These are phyloP conservation scores for Clytia hemisphaerica DNA, from an alignment of 30 jellyfish, hydroid and myxozoan genomes.

Conservation along the genomic window DNA sequence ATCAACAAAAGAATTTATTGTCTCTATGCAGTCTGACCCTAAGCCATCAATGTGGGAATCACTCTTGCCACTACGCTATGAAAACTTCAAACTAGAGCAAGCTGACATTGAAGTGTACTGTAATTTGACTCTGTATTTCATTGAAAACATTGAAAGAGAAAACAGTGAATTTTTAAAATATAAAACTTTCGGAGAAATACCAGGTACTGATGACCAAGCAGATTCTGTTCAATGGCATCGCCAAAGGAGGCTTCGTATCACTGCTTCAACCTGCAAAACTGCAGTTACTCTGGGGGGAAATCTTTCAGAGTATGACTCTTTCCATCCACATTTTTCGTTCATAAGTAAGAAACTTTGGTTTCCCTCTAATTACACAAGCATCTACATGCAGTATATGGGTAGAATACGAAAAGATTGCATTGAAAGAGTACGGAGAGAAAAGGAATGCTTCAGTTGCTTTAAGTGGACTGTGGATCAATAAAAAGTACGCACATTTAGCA, in stretches of 20 bases:
- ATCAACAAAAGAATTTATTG: no score
- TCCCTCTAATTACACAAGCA: no score
- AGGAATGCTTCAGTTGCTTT: not conserved
- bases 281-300: no score
- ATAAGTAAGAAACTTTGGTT: no score
- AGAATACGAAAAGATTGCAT: no score
- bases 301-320: no score
- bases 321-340: no score
- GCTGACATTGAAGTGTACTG: not conserved
- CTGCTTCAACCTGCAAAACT: constrained; percentile 25
- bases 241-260: not conserved
- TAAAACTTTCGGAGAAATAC: no score
- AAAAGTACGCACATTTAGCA: constrained; percentile 21
- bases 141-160: no score
- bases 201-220: not conserved
- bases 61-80: not conserved
- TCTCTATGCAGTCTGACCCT: not conserved
- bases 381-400: no score
- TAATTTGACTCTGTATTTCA: not conserved
- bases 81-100: not conserved
- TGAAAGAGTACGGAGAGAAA: constrained; percentile 1
- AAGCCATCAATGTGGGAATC: constrained; percentile 24
- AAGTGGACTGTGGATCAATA: constrained; percentile 51
- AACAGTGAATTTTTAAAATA: no score
- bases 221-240: not conserved